phyloP scores from a whole-genome alignment of 2,113 vertebrate genomes.

The Helogale parvula region DNA sequence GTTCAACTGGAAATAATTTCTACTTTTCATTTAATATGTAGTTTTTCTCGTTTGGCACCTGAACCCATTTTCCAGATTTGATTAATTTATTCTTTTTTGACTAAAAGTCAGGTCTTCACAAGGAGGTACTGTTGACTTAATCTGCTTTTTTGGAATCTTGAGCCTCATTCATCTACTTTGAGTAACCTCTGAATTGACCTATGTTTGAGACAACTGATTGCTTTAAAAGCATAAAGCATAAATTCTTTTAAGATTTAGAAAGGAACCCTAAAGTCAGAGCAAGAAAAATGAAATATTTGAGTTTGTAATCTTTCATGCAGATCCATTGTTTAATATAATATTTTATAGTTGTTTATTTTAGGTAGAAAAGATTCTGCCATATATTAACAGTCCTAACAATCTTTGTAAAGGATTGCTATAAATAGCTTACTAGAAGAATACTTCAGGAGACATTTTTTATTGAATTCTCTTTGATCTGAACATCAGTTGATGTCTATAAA shows the following conservation, averaged over 20 bases:
- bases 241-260: background rate
- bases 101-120: background rate
- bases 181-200: background rate
- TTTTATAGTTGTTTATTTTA: constrained; percentile 30
- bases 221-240: background rate
- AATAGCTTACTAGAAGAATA: constrained; percentile 49
- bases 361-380: background rate
- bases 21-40: background rate
- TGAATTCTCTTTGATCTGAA: constrained; percentile 33
- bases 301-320: background rate
- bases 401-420: constrained; percentile 21
- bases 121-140: background rate
- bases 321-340: background rate
- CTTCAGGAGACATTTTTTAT: background rate
- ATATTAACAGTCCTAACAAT: background rate
- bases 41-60: background rate
- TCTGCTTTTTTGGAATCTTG: background rate
- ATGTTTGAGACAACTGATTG: background rate
- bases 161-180: background rate
- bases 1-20: background rate
- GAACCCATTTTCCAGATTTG: background rate
- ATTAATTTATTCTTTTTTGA: background rate
- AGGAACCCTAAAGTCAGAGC: background rate
- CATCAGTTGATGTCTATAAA: background rate
- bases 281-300: constrained; percentile 29